phyloP scores from a whole-genome alignment of 2,888 invertebrate genomes.

The Cheilosia vulpina region DNA sequence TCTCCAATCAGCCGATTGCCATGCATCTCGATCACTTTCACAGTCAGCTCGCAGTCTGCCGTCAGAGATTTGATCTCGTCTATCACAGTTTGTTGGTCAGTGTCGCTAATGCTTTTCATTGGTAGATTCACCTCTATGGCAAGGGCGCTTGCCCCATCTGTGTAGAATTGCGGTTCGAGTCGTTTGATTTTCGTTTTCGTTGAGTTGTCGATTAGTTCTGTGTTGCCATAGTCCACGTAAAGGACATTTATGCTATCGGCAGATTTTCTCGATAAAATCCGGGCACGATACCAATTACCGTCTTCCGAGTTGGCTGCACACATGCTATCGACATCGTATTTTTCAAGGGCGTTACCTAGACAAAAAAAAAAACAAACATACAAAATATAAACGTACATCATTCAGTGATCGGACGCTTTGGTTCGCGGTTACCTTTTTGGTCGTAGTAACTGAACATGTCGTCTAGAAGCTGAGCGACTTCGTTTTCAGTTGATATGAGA shows the following conservation, averaged over 20 bases:
- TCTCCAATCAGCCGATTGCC: constrained; percentile 81
- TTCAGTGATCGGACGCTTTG: neutral
- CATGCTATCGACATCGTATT: constrained; percentile 84
- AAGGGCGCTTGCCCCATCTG: constrained; percentile 78
- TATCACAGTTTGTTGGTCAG: constrained; percentile 73
- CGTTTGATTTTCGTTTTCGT: constrained; percentile 83
- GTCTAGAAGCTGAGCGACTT: constrained; percentile 85
- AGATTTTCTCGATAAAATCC: constrained; percentile 82
- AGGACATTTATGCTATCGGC: constrained; percentile 84
- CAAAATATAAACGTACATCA: neutral
- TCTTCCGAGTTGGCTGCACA: constrained; percentile 87
- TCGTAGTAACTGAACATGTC: constrained; percentile 86
- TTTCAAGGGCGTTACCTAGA: constrained; percentile 81
- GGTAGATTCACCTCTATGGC: constrained; percentile 82
- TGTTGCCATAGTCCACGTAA: constrained; percentile 90
- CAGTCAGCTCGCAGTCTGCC: constrained; percentile 77
- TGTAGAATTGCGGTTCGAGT: constrained; percentile 84
- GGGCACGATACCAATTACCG: constrained; percentile 89
- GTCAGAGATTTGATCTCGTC: constrained; percentile 77
- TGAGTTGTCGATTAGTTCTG: constrained; percentile 84
- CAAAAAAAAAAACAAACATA: constrained; percentile 11
- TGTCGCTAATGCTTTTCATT: constrained; percentile 76
- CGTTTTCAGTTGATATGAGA: constrained; percentile 84
- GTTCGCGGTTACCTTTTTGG: constrained; percentile 80
- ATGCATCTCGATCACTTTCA: constrained; percentile 80